These are phyloP conservation scores for Nautilus pompilius DNA, from an alignment of 1,140 invertebrate genomes.

Conservation along the genomic window DNA sequence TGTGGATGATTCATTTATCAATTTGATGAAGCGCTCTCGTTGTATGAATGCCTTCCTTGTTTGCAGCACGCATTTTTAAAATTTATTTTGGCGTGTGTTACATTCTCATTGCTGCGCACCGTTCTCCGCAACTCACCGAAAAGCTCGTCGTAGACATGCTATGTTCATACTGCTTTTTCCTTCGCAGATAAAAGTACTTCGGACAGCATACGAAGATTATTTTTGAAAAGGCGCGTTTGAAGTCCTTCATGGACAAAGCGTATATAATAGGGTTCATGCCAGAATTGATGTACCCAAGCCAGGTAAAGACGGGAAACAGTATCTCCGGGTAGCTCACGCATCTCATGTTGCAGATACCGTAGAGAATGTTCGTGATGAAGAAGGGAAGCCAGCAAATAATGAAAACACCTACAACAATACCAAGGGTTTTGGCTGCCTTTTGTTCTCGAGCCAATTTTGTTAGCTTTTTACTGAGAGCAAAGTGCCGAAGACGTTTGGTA, in stretches of 20 bases:
- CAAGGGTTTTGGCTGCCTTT: conserved; percentile 92
- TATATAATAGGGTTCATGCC: conserved; percentile 59
- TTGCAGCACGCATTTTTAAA: too few species aligned
- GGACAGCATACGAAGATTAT: conserved; percentile 49
- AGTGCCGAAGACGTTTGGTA: conserved; percentile 40
- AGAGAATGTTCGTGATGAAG: conserved; percentile 83
- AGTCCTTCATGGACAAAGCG: conserved; percentile 68
- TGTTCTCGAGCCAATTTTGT: conserved; percentile 67
- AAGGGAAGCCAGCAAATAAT: conserved; percentile 96
- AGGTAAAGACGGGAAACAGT: conserved; percentile 50
- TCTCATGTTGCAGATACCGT: conserved; percentile 69
- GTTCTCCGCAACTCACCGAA: conserved; percentile 29
- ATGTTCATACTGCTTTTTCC: conserved; percentile 14
- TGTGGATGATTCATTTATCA: too few species aligned
- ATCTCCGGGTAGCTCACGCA: conserved; percentile 50
- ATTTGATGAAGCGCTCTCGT: too few species aligned
- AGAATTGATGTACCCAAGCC: conserved; percentile 59
- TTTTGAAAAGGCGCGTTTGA: conserved; percentile 68
- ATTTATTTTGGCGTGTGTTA: too few species aligned
- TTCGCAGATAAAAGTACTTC: conserved; percentile 30
- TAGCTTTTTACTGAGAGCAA: conserved; percentile 47
- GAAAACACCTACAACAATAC: conserved; percentile 92
- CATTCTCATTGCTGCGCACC: conserved; percentile 22
- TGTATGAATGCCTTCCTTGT: too few species aligned
- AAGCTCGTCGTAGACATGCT: conserved; percentile 34